Evolutionary conservation across 2,888 invertebrate genomes (phyloP).

Genomic region (Drosophila macrospina): DNA sequence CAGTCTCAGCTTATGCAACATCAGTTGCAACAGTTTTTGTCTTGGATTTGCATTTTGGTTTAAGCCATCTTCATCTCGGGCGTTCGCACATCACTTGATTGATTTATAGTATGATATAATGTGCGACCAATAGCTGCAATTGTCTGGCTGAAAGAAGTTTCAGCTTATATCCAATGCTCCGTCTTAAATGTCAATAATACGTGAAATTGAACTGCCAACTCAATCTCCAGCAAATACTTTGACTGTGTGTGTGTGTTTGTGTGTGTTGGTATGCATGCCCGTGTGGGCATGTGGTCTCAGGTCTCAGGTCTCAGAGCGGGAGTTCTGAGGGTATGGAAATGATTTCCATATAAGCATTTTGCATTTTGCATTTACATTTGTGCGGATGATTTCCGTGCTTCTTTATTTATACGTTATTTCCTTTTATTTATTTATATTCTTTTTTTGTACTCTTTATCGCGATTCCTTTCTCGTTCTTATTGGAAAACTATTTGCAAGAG

Average conservation of each 20-base stretch:
- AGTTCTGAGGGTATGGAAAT: conserved; percentile 32
- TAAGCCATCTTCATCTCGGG: not conserved
- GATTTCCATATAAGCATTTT: conserved; percentile 72
- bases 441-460: conserved; percentile 54
- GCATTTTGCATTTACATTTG: conserved; percentile 39
- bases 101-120: conserved; percentile 74
- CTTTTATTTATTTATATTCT: conserved; percentile 12
- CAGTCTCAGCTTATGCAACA: no score
- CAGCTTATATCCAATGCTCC: conserved; percentile 59
- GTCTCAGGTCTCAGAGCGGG: not conserved
- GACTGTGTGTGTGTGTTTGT: conserved; percentile 5
- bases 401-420: conserved; percentile 72
- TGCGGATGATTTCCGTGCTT: conserved; percentile 52
- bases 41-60: not conserved
- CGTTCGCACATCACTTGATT: conserved; percentile 48
- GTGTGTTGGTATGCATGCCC: no score
- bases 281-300: conserved; percentile 18
- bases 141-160: conserved; percentile 30
- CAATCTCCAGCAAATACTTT: conserved; percentile 62
- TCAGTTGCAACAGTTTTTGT: not conserved
- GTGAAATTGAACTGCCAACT: conserved; percentile 83
- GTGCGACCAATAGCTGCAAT: conserved; percentile 61
- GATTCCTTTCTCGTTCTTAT: conserved; percentile 64
- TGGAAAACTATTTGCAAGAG: conserved; percentile 77
- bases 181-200: conserved; percentile 81